phyloP scores from a whole-genome alignment of 1,140 invertebrate genomes.

The Pentalonia nigronervosa region DNA sequence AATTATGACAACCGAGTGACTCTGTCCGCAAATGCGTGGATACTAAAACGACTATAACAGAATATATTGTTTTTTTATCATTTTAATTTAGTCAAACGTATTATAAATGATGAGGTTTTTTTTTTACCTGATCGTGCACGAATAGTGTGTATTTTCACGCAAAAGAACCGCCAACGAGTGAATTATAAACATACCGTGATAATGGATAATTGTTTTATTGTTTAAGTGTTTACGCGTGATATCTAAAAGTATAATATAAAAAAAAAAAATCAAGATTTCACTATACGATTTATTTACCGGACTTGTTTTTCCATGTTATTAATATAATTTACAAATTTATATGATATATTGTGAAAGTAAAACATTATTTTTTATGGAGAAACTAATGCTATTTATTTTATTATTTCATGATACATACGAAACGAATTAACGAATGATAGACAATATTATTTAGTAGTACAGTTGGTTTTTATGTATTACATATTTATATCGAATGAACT shows the following conservation, averaged over 20 bases:
- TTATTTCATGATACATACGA: not conserved
- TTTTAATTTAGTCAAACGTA: too few relatives aligned
- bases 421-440: not conserved
- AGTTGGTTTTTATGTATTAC: too few relatives aligned
- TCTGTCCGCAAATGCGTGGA: too few relatives aligned
- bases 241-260: not conserved
- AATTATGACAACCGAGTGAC: too few relatives aligned
- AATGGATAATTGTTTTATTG: not conserved
- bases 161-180: not conserved
- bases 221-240: not conserved
- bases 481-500: too few relatives aligned
- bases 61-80: too few relatives aligned
- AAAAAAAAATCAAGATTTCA: not conserved
- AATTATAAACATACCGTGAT: not conserved
- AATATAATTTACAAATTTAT: not conserved
- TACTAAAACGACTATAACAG: too few relatives aligned
- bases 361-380: not conserved
- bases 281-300: not conserved
- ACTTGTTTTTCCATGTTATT: not conserved
- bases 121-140: too few relatives aligned
- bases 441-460: not conserved
- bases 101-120: too few relatives aligned
- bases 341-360: not conserved
- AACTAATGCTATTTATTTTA: not conserved
- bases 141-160: not conserved